These are phyloP conservation scores for Nemotelus nigrinus DNA, from an alignment of 2,888 invertebrate genomes.

Conservation along the genomic window DNA sequence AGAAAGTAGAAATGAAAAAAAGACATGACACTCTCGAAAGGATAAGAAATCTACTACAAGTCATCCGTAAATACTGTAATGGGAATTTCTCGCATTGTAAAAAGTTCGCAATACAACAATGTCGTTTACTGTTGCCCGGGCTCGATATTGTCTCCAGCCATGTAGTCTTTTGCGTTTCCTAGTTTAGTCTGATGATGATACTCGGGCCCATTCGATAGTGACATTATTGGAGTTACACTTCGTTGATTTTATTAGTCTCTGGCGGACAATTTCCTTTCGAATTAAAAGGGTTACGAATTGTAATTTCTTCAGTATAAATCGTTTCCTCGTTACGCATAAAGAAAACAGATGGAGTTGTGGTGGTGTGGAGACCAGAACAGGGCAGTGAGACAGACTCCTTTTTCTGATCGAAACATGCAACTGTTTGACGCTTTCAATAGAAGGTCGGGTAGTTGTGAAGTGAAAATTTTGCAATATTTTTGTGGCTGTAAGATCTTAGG, in stretches of 20 bases:
- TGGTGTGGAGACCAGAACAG: too few species aligned
- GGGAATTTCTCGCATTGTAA: conserved; percentile 50
- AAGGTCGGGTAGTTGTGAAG: too few species aligned
- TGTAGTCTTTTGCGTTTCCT: background rate
- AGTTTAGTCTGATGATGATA: conserved; percentile 1
- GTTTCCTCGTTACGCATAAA: conserved; percentile 28
- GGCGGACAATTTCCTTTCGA: conserved; percentile 49
- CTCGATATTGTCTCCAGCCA: conserved; percentile 6
- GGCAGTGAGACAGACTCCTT: too few species aligned
- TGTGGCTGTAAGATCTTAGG: too few species aligned
- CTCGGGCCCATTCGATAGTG: conserved; percentile 49
- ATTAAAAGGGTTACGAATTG: conserved; percentile 51
- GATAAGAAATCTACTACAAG: conserved; percentile 43
- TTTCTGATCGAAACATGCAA: too few species aligned
- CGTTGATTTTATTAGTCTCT: conserved; percentile 52
- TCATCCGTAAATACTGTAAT: conserved; percentile 48
- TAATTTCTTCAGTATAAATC: conserved; percentile 50
- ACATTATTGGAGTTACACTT: conserved; percentile 52
- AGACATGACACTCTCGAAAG: conserved; percentile 28
- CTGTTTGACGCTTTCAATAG: too few species aligned
- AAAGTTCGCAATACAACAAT: conserved; percentile 47
- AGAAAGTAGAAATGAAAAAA: conserved; percentile 21
- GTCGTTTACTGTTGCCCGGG: background rate
- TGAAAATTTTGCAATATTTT: too few species aligned
- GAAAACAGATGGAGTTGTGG: background rate